Conservation (phyloP, 2,888 invertebrate species). For the Lithosia quadra region DNA sequence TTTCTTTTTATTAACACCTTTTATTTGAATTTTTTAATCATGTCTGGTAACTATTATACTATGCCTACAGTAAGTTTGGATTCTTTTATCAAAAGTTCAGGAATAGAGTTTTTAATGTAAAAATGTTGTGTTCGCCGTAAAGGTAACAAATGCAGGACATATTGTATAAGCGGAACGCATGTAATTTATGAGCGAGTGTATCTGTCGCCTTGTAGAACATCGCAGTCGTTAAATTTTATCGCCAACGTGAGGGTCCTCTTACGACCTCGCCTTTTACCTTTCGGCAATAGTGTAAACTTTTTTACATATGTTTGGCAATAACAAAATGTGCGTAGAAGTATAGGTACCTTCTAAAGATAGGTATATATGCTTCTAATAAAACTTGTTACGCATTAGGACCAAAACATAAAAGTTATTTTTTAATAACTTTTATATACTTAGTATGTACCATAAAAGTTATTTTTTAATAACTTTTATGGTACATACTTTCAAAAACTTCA, state of each 20-base stretch:
- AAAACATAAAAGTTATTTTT: background rate
- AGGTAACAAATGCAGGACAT: conserved; percentile 16
- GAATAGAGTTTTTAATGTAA: background rate
- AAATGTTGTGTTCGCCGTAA: background rate
- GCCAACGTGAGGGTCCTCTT: conserved; percentile 22
- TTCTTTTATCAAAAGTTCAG: background rate
- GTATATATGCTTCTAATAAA: background rate
- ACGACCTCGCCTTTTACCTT: conserved; percentile 19
- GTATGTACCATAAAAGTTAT: background rate
- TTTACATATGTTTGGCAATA: conserved; percentile 13
- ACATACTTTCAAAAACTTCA: background rate
- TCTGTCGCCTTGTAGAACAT: conserved; percentile 21
- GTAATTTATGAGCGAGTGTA: conserved; percentile 21
- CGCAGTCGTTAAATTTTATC: conserved; percentile 26
- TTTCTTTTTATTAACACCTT: no score
- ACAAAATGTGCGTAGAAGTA: no score
- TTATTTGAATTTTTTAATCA: no score
- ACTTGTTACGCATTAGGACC: background rate
- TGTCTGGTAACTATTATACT: no score
- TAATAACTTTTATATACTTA: no score
- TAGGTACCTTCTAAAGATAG: background rate
- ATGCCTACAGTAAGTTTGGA: background rate
- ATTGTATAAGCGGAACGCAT: background rate
- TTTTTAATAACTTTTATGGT: background rate
- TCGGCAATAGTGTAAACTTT: conserved; percentile 18